A percentile compares a stretch with the other conserved stretches of the same genome.
Conservation (phyloP, 92 coral and sea anemone genomes). For the Galaxea fascicularis region DNA sequence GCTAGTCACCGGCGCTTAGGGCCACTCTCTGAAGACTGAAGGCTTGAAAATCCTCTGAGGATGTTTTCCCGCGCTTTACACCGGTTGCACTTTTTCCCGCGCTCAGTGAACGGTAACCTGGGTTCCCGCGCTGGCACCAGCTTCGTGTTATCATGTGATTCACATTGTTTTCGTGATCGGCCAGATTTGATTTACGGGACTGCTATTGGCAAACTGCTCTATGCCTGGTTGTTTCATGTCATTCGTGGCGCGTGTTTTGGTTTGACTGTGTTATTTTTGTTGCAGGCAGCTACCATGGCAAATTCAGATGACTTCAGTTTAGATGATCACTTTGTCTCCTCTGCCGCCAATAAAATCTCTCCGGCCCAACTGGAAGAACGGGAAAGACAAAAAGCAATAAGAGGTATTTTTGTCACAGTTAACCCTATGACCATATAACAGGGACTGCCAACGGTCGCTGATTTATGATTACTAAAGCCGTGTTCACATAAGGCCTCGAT, state of each 20-base stretch:
- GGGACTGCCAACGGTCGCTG: neutral
- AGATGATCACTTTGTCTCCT: constrained; percentile 95
- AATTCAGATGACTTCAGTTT: constrained; percentile 87
- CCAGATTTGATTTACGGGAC: neutral
- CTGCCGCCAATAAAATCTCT: constrained; percentile 87
- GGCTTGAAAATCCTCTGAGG: too few species aligned
- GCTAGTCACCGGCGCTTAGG: too few species aligned
- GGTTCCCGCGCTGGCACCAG: neutral
- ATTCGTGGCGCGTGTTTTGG: neutral
- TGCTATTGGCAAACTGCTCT: too few species aligned
- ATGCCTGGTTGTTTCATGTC: too few species aligned
- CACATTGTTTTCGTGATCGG: neutral
- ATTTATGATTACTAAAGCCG: neutral
- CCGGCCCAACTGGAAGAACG: constrained; percentile 91
- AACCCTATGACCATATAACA: neutral
- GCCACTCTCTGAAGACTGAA: too few species aligned
- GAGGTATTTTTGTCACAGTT: constrained; percentile 57
- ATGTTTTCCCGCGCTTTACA: neutral
- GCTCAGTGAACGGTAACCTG: neutral
- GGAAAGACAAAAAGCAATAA: constrained; percentile 85
- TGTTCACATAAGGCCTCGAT: too few species aligned
- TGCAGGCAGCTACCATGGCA: constrained; percentile 74
- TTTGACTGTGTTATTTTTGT: neutral
- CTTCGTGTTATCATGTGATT: neutral
- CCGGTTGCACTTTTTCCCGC: neutral